Percentiles rank a stretch among this genome's conserved stretches.
phyloP scores from a whole-genome alignment of 1,140 invertebrate species.

The Nasonia longicornis region DNA sequence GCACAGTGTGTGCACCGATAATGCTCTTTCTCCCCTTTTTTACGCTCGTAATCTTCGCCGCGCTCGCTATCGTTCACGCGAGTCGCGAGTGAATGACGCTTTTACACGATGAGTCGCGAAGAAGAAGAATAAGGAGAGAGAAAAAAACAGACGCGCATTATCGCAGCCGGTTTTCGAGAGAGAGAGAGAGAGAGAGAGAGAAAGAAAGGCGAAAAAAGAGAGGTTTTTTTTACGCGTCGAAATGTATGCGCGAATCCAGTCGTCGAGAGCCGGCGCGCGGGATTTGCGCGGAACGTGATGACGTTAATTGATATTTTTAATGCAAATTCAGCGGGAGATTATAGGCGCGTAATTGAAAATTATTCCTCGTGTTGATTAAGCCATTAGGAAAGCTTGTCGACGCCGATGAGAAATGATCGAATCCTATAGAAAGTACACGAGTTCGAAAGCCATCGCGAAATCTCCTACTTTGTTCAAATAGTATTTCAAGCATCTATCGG shows the following conservation, averaged over 20 bases:
- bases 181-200: no score
- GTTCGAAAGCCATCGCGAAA: neutral
- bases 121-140: neutral
- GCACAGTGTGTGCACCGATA: neutral
- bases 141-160: neutral
- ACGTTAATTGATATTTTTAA: neutral
- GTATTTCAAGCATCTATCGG: neutral
- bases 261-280: no score
- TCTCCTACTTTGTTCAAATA: neutral
- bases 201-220: neutral
- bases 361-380: neutral
- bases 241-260: neutral
- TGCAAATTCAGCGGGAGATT: neutral
- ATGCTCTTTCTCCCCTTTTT: neutral
- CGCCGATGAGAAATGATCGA: neutral
- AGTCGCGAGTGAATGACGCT: neutral
- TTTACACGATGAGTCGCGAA: constrained; percentile 1
- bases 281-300: neutral
- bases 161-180: neutral
- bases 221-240: neutral
- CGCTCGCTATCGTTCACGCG: neutral
- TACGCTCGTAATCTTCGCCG: neutral
- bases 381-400: neutral
- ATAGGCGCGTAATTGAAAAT: neutral
- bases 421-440: no score